Evolutionary conservation across 2,888 invertebrate species (phyloP).

Genomic region (Tinea trinotella): DNA sequence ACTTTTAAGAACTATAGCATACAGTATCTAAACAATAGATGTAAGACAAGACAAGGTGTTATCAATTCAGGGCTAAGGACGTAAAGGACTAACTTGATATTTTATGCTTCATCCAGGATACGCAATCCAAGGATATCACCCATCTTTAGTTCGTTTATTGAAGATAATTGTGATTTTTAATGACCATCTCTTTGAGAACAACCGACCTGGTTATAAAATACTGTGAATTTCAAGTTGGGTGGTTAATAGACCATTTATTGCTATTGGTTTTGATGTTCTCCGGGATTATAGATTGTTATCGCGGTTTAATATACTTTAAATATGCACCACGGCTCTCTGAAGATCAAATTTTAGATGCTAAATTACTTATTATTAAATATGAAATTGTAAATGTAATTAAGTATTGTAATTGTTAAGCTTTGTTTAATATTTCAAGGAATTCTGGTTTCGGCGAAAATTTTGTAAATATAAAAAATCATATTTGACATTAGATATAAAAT

Average conservation of each 20-base stretch:
- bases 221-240: constrained; percentile 43
- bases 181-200: constrained; percentile 34
- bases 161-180: constrained; percentile 62
- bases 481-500: too few relatives aligned
- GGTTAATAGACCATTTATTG: constrained; percentile 50
- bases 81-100: background rate
- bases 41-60: too few relatives aligned
- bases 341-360: background rate
- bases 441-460: too few relatives aligned
- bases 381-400: too few relatives aligned
- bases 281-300: constrained; percentile 27
- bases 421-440: too few relatives aligned
- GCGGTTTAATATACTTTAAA: constrained; percentile 21
- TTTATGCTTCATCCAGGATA: too few relatives aligned
- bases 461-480: too few relatives aligned
- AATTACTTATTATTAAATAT: constrained; percentile 21
- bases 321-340: background rate
- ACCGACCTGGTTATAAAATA: constrained; percentile 34
- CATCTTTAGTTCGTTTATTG: constrained; percentile 41
- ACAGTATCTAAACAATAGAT: too few relatives aligned
- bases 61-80: too few relatives aligned
- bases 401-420: too few relatives aligned
- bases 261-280: constrained; percentile 45
- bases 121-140: background rate
- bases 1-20: too few relatives aligned